A percentile compares a stretch with the other conserved stretches of the same genome.
Evolutionary conservation across 2,888 invertebrate species (phyloP).

Genomic region (Philhelius pedissequus): DNA sequence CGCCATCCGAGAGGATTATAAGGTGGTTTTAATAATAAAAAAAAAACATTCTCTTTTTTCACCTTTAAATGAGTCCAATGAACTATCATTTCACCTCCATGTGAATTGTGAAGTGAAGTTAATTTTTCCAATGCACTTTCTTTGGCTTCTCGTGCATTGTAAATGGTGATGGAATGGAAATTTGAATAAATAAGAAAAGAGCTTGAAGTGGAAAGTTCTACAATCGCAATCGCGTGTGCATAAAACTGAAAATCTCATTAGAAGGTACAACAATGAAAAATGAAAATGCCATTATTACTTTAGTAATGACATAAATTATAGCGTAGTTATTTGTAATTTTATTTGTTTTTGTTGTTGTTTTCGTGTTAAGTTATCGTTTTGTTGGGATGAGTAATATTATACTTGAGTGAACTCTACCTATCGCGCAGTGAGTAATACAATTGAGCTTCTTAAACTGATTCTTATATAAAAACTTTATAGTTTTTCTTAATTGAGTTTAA

Average conservation of each 20-base stretch:
- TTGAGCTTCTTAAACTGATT: not conserved
- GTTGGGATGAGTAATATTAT: not conserved
- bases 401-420: not conserved
- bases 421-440: slow-evolving; percentile 36
- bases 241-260: slow-evolving; percentile 49
- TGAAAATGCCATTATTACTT: slow-evolving; percentile 23
- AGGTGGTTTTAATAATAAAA: slow-evolving; percentile 19
- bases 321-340: not conserved
- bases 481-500: slow-evolving; percentile 41
- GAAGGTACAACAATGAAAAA: slow-evolving; percentile 10
- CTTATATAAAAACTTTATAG: slow-evolving; percentile 30
- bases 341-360: not conserved
- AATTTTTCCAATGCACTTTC: slow-evolving; percentile 57
- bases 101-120: slow-evolving; percentile 29
- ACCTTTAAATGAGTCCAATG: slow-evolving; percentile 55
- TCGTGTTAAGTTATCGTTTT: not conserved
- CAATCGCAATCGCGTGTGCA: slow-evolving; percentile 52
- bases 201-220: slow-evolving; percentile 52
- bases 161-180: not conserved
- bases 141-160: slow-evolving; percentile 53
- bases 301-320: slow-evolving; percentile 13
- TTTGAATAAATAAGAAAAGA: slow-evolving; percentile 2
- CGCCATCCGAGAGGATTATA: slow-evolving; percentile 16
- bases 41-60: not conserved
- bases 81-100: slow-evolving; percentile 43